phyloP scores from a whole-genome alignment of 2,113 vertebrate genomes.

The Platysternon megacephalum region DNA sequence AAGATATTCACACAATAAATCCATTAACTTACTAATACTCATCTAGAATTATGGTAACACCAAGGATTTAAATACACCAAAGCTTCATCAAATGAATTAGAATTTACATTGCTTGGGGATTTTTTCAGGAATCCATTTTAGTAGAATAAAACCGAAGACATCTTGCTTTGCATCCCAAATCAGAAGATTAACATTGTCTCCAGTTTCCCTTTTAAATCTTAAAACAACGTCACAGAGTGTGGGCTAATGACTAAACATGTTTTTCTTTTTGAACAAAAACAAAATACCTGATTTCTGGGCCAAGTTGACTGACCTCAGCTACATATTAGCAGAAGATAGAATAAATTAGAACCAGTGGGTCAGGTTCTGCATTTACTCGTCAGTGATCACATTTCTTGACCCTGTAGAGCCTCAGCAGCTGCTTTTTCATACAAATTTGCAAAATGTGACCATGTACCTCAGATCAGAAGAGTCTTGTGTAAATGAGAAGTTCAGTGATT shows the following conservation, averaged over 20 bases:
- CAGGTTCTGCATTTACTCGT: not conserved
- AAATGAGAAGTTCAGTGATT: not conserved
- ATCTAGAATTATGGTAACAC: not conserved
- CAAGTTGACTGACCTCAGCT: not conserved
- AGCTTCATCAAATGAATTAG: not conserved
- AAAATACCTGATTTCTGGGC: not conserved
- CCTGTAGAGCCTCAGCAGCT: too few species aligned
- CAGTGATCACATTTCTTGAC: not conserved
- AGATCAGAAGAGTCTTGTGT: not conserved
- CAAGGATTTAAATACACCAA: not conserved
- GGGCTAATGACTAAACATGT: not conserved
- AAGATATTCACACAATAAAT: fast-evolving
- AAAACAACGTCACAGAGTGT: not conserved
- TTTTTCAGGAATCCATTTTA: not conserved
- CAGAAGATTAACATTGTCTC: not conserved
- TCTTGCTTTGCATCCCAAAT: not conserved
- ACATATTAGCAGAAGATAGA: not conserved
- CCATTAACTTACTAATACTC: not conserved
- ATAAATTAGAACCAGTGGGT: not conserved
- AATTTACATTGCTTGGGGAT: not conserved
- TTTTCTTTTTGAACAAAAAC: not conserved
- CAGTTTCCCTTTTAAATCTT: not conserved
- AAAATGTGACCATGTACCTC: not conserved
- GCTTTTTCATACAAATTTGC: not conserved
- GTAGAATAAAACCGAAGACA: not conserved